Percentiles rank a stretch among this genome's conserved stretches.
These are phyloP conservation scores for Erynnis tages DNA, from an alignment of 2,888 invertebrate species.

Conservation along the genomic window DNA sequence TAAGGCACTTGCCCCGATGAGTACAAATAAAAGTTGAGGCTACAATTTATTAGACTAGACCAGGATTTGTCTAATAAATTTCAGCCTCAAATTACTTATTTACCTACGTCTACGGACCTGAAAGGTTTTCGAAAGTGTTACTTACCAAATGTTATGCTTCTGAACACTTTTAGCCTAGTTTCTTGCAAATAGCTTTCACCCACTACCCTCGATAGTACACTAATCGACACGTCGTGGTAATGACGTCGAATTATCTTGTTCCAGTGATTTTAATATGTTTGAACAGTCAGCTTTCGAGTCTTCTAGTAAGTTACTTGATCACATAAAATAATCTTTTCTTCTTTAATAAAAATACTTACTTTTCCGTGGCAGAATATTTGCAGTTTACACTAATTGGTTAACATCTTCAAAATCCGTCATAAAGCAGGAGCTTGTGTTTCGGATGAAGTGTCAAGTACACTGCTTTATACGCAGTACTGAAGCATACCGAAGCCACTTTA, in stretches of 20 bases:
- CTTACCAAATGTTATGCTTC: constrained; percentile 6
- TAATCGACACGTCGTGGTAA: constrained; percentile 24
- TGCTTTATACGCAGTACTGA: too few relatives aligned
- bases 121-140: constrained; percentile 6
- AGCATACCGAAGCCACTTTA: too few relatives aligned
- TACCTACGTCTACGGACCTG: not conserved
- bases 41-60: too few relatives aligned
- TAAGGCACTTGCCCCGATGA: too few relatives aligned
- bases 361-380: too few relatives aligned
- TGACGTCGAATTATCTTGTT: constrained; percentile 26
- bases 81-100: not conserved
- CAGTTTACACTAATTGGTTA: too few relatives aligned
- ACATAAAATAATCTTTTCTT: not conserved
- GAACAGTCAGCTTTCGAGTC: constrained; percentile 7
- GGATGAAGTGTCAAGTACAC: too few relatives aligned
- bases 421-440: too few relatives aligned
- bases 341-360: too few relatives aligned
- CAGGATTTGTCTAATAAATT: too few relatives aligned
- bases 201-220: constrained; percentile 20
- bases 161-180: constrained; percentile 27
- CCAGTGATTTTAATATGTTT: constrained; percentile 26
- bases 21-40: too few relatives aligned
- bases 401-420: too few relatives aligned
- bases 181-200: constrained; percentile 21
- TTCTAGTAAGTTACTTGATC: not conserved